A percentile compares a stretch with the other conserved stretches of the same genome.
These are phyloP conservation scores for Pemphredon lugubris DNA, from an alignment of 2,888 invertebrate species.

Conservation along the genomic window DNA sequence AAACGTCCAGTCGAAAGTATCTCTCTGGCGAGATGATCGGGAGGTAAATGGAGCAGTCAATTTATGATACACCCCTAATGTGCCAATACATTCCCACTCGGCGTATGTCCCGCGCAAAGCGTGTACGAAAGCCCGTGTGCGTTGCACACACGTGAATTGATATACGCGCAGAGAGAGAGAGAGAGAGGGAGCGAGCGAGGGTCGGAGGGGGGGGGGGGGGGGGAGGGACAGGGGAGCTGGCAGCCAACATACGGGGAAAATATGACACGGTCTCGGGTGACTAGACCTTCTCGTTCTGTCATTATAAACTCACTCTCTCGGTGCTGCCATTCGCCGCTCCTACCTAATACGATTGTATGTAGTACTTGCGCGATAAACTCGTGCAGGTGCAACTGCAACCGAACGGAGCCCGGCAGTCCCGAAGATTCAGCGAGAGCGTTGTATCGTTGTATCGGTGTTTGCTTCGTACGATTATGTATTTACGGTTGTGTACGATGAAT, in stretches of 20 bases:
- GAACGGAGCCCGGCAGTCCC: conserved; percentile 8
- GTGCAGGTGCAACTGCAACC: conserved; percentile 30
- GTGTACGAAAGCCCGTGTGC: conserved; percentile 7
- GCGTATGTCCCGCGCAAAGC: not conserved
- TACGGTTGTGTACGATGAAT: no score
- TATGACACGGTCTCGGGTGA: conserved; percentile 64
- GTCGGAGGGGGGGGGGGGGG: no score
- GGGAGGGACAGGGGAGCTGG: conserved; percentile 3
- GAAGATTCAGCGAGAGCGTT: conserved; percentile 15
- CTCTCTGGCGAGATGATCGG: conserved; percentile 21
- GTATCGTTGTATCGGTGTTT: not conserved
- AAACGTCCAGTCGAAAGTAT: conserved; percentile 46
- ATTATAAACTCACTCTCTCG: conserved; percentile 69
- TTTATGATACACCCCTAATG: not conserved
- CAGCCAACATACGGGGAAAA: conserved; percentile 50
- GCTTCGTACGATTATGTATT: not conserved
- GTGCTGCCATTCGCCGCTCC: conserved; percentile 36
- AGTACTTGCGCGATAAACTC: conserved; percentile 40
- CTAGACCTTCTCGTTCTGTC: conserved; percentile 66
- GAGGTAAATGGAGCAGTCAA: not conserved
- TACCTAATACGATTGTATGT: conserved; percentile 59
- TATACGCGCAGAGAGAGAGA: not conserved
- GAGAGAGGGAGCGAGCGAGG: not conserved
- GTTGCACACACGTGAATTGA: not conserved
- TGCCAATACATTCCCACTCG: not conserved